Percentiles rank a stretch among this genome's conserved stretches.
Conservation (phyloP, 2,797 vertebrate species). For the Pseudomugil tenellus region DNA sequence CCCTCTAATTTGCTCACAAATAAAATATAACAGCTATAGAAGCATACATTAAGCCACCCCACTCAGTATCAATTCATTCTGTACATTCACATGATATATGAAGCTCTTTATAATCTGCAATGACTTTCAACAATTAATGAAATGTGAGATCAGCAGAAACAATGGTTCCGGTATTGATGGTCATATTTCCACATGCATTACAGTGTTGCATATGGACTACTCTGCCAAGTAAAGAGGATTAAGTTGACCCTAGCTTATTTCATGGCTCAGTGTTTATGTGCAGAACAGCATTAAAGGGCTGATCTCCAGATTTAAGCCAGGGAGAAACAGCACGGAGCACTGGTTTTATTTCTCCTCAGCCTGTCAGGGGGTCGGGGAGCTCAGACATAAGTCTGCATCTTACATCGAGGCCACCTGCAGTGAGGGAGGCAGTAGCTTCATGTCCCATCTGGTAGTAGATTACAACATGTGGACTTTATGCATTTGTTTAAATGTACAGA, state of each 20-base stretch:
- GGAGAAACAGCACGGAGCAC: conserved; percentile 42
- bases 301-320: conserved; percentile 60
- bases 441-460: conserved; percentile 54
- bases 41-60: conserved; percentile 51
- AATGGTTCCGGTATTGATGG: conserved; percentile 59
- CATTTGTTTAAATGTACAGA: conserved; percentile 39
- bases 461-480: conserved; percentile 34
- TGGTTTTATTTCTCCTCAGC: conserved; percentile 43
- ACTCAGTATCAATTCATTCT: conserved; percentile 53
- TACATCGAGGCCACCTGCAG: conserved; percentile 51
- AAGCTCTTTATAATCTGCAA: conserved; percentile 61
- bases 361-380: conserved; percentile 42
- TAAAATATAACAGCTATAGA: conserved; percentile 64
- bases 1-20: conserved; percentile 52
- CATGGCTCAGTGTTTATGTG: conserved; percentile 70
- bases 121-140: conserved; percentile 70
- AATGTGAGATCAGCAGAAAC: conserved; percentile 69
- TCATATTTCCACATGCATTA: conserved; percentile 51
- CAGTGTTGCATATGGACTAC: conserved; percentile 25
- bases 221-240: conserved; percentile 67
- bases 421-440: conserved; percentile 38
- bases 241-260: conserved; percentile 68
- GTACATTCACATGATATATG: conserved; percentile 60
- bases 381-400: conserved; percentile 52
- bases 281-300: conserved; percentile 65